These are phyloP conservation scores for Amiota mariae DNA, from an alignment of 2,888 invertebrate genomes.

Conservation along the genomic window DNA sequence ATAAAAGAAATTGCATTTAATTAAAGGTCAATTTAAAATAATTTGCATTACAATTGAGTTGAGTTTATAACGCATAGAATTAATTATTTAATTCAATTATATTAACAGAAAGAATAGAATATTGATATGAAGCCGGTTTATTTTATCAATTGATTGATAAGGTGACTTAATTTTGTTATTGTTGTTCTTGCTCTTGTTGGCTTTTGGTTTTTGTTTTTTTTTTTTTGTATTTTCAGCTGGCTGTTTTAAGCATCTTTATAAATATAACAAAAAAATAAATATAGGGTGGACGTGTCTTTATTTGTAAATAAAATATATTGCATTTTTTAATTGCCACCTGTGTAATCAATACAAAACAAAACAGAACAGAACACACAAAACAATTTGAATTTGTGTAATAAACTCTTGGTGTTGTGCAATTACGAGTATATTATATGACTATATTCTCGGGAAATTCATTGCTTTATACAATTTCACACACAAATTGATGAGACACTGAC, in stretches of 20 bases:
- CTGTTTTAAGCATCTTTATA: too few relatives aligned
- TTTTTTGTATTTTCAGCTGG: slow-evolving; percentile 7
- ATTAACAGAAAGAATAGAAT: background rate
- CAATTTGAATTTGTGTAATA: background rate
- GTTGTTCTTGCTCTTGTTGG: slow-evolving; percentile 1
- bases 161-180: slow-evolving; percentile 6
- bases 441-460: background rate
- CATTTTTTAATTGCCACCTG: background rate
- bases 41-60: background rate
- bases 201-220: background rate
- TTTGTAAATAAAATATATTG: background rate
- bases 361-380: too few relatives aligned
- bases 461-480: background rate
- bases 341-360: background rate
- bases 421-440: background rate
- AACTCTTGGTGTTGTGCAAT: background rate
- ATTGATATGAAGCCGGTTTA: slow-evolving; percentile 7
- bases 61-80: background rate
- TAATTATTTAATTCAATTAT: background rate
- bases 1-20: background rate
- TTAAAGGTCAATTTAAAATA: slow-evolving; percentile 6
- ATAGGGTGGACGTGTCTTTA: background rate
- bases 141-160: slow-evolving; percentile 22
- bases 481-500: too few relatives aligned
- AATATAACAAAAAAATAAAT: background rate